Evolutionary conservation across 2,797 vertebrate genomes (phyloP).

Genomic region (Ctenochaetus hawaiiensis): DNA sequence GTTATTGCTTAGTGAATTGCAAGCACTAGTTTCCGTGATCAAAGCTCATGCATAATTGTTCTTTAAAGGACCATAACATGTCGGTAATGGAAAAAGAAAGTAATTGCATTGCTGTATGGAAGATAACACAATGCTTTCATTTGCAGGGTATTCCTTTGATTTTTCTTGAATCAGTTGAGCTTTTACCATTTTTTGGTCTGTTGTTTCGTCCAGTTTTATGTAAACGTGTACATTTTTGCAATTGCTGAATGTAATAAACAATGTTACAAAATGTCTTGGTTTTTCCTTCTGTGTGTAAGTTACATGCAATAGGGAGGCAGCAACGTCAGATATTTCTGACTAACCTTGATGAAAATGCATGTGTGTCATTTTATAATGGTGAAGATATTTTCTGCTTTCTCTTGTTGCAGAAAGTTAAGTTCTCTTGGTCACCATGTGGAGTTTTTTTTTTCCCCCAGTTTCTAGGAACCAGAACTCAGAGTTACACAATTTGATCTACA

Average conservation of each 20-base stretch:
- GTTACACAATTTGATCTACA: too few relatives aligned
- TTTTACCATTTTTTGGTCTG: background rate
- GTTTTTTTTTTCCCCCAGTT: too few relatives aligned
- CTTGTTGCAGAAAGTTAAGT: background rate
- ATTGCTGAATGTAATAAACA: too few relatives aligned
- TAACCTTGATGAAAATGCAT: too few relatives aligned
- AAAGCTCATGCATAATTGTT: background rate
- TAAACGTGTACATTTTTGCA: background rate
- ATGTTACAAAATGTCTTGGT: too few relatives aligned
- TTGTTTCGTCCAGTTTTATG: background rate
- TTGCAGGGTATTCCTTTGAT: background rate
- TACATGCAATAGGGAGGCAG: too few relatives aligned
- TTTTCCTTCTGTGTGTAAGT: too few relatives aligned
- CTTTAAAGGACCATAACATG: background rate
- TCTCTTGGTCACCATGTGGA: background rate
- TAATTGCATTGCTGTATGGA: too few relatives aligned
- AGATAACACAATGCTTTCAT: background rate
- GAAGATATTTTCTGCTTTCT: background rate
- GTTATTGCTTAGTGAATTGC: background rate
- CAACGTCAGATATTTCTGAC: too few relatives aligned
- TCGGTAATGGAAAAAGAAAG: background rate
- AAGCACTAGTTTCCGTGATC: background rate
- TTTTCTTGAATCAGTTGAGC: background rate
- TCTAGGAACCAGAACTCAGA: too few relatives aligned
- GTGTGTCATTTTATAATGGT: too few relatives aligned